phyloP scores from a whole-genome alignment of 2,113 vertebrate genomes.

The Phylloscopus trochilus region DNA sequence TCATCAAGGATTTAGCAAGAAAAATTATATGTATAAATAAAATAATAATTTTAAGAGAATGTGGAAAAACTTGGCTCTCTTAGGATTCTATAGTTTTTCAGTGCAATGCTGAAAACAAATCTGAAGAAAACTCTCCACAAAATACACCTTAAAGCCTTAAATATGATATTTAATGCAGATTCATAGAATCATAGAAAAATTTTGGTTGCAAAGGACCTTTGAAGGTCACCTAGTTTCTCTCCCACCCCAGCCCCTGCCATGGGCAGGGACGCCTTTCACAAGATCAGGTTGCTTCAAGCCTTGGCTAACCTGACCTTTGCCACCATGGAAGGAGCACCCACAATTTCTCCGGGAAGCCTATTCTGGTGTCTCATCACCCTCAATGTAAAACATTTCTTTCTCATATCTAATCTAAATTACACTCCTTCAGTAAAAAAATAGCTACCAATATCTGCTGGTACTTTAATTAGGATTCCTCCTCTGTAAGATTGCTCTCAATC shows the following conservation, averaged over 20 bases:
- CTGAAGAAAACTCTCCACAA: background rate
- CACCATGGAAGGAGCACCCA: background rate
- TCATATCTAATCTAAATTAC: background rate
- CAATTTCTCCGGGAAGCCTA: background rate
- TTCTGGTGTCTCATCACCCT: background rate
- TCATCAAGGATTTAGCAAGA: background rate
- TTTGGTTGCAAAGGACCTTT: background rate
- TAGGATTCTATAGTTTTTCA: background rate
- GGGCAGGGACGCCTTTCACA: background rate
- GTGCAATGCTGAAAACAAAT: background rate
- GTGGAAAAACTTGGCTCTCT: background rate
- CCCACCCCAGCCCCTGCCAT: fast-evolving
- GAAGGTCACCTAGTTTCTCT: background rate
- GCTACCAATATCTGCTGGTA: background rate
- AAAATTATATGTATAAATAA: background rate
- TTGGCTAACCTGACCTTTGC: background rate
- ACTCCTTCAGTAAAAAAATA: background rate
- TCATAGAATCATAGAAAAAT: background rate
- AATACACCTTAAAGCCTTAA: background rate
- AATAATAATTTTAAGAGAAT: background rate
- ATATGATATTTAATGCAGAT: background rate
- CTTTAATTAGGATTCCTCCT: background rate
- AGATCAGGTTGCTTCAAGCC: background rate
- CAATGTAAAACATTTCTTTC: background rate
- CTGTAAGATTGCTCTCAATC: background rate